Evolutionary conservation across 2,888 invertebrate genomes (phyloP).

Genomic region (Neria commutata): DNA sequence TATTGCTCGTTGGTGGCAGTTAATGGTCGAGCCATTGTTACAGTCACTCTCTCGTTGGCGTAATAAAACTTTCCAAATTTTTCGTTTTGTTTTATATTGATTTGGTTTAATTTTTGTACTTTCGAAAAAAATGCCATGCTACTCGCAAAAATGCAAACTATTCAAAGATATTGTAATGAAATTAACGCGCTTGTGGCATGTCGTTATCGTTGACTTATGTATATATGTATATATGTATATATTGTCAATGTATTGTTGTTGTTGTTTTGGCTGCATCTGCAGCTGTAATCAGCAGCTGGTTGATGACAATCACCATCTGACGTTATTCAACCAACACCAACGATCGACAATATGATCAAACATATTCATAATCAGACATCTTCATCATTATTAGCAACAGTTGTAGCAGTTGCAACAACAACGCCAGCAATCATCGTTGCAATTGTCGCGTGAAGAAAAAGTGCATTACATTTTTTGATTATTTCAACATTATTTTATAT

Average conservation of each 20-base stretch:
- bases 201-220: background rate
- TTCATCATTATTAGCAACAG: background rate
- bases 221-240: too few relatives aligned
- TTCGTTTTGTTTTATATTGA: background rate
- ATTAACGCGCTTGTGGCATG: background rate
- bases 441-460: background rate
- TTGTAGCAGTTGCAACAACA: background rate
- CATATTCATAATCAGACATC: too few relatives aligned
- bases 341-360: too few relatives aligned
- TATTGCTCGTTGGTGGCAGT: conserved; percentile 1
- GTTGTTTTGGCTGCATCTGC: background rate
- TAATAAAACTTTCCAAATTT: conserved; percentile 19
- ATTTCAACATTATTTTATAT: background rate
- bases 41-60: background rate
- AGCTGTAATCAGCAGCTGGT: background rate
- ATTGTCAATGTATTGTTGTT: background rate
- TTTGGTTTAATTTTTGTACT: conserved; percentile 12
- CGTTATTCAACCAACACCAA: too few relatives aligned
- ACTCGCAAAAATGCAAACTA: background rate
- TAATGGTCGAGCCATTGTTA: background rate
- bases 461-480: background rate
- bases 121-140: conserved; percentile 16
- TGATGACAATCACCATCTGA: too few relatives aligned
- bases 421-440: background rate
- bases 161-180: background rate